Conservation (phyloP, 1,140 invertebrate species). For the Cryptotermes secundus region DNA sequence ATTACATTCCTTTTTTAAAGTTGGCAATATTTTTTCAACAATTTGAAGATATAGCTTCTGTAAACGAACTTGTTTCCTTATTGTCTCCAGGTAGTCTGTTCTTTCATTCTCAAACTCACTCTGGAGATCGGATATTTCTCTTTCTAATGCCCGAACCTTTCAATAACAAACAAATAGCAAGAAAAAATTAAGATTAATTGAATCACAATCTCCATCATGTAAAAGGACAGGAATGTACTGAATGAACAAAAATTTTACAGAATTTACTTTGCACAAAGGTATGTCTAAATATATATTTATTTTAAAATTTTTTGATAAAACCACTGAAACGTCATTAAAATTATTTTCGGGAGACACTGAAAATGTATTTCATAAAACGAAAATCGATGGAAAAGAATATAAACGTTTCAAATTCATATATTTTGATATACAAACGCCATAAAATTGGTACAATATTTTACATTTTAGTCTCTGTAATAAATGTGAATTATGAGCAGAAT, state of each 20-base stretch:
- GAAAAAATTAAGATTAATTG: background rate
- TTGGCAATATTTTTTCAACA: constrained; percentile 68
- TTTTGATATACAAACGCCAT: too few species aligned
- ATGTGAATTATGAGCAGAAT: too few species aligned
- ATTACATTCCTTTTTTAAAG: constrained; percentile 72
- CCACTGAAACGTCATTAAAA: too few species aligned
- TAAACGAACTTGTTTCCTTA: constrained; percentile 73
- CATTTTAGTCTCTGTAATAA: too few species aligned
- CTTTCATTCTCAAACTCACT: constrained; percentile 82
- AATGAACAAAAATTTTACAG: background rate
- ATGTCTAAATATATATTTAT: too few species aligned
- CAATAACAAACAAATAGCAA: background rate
- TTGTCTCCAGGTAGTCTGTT: constrained; percentile 83
- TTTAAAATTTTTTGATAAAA: too few species aligned
- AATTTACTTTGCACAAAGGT: too few species aligned
- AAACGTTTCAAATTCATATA: too few species aligned
- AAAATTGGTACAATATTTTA: too few species aligned
- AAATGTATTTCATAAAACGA: too few species aligned
- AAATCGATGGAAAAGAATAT: too few species aligned
- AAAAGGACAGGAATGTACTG: background rate
- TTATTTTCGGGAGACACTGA: too few species aligned
- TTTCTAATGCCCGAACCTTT: constrained; percentile 62
- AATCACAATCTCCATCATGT: background rate
- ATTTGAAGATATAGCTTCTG: constrained; percentile 69
- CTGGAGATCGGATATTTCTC: constrained; percentile 77